Conservation (phyloP, 53 echinoderm and acorn worm genomes). For the Hippasteria phrygiana region DNA sequence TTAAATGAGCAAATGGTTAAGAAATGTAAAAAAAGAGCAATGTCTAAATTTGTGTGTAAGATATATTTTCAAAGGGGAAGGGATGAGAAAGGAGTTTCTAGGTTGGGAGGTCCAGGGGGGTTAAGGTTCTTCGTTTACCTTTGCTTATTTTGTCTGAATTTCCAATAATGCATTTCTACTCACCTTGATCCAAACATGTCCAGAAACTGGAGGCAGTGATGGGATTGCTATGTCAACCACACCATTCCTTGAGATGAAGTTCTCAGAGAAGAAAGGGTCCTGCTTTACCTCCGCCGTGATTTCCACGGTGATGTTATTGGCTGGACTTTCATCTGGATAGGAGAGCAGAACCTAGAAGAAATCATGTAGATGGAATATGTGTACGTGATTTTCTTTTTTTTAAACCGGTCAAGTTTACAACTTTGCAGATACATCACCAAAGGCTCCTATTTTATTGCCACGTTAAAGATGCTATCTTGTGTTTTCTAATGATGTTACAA, state of each 20-base stretch:
- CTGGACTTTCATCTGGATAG: slow-evolving; percentile 89
- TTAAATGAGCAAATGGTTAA: too few species aligned
- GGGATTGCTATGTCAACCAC: slow-evolving; percentile 77
- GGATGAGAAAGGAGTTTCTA: too few species aligned
- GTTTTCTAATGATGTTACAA: too few species aligned
- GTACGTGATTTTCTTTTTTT: too few species aligned
- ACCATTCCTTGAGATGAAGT: slow-evolving; percentile 78
- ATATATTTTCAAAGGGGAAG: too few species aligned
- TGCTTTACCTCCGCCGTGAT: slow-evolving; percentile 76
- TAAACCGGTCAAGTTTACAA: too few species aligned
- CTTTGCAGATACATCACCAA: too few species aligned
- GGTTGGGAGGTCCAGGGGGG: too few species aligned
- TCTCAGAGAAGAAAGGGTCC: slow-evolving; percentile 68
- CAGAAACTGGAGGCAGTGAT: slow-evolving; percentile 65
- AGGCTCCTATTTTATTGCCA: too few species aligned
- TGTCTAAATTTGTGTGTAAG: too few species aligned
- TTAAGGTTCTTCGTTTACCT: neutral
- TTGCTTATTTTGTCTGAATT: neutral
- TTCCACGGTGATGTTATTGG: slow-evolving; percentile 77
- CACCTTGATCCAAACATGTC: slow-evolving; percentile 90
- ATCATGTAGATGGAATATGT: neutral
- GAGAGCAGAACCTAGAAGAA: slow-evolving; percentile 69
- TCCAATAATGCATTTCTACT: slow-evolving; percentile 43
- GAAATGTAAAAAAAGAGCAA: too few species aligned
- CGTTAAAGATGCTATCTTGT: too few species aligned